Percentiles rank a stretch among this genome's conserved stretches.
phyloP scores from a whole-genome alignment of 2,797 vertebrate genomes.

The Epinephelus coioides region DNA sequence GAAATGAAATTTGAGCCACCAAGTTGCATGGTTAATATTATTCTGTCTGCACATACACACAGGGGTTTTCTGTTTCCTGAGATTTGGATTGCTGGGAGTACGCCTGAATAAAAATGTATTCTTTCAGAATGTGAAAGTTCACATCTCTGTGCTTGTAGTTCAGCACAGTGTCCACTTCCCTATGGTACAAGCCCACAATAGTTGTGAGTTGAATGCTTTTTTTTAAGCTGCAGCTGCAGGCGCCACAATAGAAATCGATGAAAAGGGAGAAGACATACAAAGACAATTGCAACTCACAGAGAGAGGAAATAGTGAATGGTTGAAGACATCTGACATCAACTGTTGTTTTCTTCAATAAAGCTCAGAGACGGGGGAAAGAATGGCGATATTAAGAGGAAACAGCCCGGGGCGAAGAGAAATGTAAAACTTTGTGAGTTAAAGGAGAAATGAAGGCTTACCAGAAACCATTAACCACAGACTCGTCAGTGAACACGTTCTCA shows the following conservation, averaged over 20 bases:
- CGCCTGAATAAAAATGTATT: not conserved
- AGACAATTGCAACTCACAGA: conserved; percentile 45
- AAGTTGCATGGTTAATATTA: conserved; percentile 8
- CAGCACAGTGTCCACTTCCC: conserved; percentile 48
- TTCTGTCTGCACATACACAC: not conserved
- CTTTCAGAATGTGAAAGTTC: not conserved
- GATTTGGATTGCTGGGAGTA: not conserved
- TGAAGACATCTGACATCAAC: conserved; percentile 58
- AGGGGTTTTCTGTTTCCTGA: conserved; percentile 15
- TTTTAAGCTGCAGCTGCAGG: conserved; percentile 76
- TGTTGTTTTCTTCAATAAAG: conserved; percentile 52
- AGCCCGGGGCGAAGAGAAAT: conserved; percentile 31
- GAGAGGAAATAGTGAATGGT: conserved; percentile 54
- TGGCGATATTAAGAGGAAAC: conserved; percentile 15
- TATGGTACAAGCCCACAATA: conserved; percentile 69
- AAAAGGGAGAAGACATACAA: conserved; percentile 64
- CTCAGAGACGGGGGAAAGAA: conserved; percentile 16
- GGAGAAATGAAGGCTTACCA: conserved; percentile 52
- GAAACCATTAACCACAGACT: conserved; percentile 28
- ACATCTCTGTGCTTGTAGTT: conserved; percentile 28
- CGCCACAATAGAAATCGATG: conserved; percentile 66
- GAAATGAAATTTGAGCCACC: conserved; percentile 28
- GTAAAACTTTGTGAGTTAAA: conserved; percentile 12
- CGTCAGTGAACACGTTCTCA: conserved; percentile 15
- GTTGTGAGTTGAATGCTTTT: conserved; percentile 46